A percentile compares a stretch with the other conserved stretches of the same genome.
phyloP scores from a whole-genome alignment of 2,797 vertebrate genomes.

The Liparis tanakae region DNA sequence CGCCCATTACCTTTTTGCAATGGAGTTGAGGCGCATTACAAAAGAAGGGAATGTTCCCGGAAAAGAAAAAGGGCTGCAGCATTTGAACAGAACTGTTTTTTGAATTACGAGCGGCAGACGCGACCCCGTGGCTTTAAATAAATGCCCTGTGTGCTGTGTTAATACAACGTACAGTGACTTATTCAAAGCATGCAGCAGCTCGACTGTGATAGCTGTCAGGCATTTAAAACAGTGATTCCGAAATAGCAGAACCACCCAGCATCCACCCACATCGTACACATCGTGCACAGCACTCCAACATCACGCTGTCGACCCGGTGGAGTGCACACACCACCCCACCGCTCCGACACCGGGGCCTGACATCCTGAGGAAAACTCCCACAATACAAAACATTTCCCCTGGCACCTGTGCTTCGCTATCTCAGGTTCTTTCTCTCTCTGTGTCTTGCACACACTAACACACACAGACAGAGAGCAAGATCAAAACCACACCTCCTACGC shows the following conservation, averaged over 20 bases:
- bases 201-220: constrained; percentile 63
- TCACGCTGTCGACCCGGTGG: constrained; percentile 68
- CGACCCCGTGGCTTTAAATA: constrained; percentile 40
- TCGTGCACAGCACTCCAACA: constrained; percentile 64
- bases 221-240: constrained; percentile 65
- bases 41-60: constrained; percentile 17
- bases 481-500: constrained; percentile 61
- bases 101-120: constrained; percentile 14
- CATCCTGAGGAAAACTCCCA: constrained; percentile 76
- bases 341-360: constrained; percentile 71
- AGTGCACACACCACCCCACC: constrained; percentile 66
- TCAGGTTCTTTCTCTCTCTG: constrained; percentile 43
- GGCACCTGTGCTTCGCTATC: constrained; percentile 54
- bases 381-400: constrained; percentile 71
- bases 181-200: constrained; percentile 49
- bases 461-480: constrained; percentile 62
- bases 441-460: constrained; percentile 59
- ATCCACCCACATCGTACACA: constrained; percentile 65
- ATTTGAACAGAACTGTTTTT: constrained; percentile 38
- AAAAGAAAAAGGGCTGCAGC: constrained; percentile 37
- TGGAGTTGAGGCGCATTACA: constrained; percentile 22
- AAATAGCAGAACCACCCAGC: constrained; percentile 71
- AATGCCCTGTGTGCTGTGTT: constrained; percentile 17
- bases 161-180: constrained; percentile 43
- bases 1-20: constrained; percentile 36